Evolutionary conservation across 1,140 invertebrate genomes (phyloP), one percentile per base, ranked within the genome.

Genomic region (Adoxophyes honmai): DNA sequence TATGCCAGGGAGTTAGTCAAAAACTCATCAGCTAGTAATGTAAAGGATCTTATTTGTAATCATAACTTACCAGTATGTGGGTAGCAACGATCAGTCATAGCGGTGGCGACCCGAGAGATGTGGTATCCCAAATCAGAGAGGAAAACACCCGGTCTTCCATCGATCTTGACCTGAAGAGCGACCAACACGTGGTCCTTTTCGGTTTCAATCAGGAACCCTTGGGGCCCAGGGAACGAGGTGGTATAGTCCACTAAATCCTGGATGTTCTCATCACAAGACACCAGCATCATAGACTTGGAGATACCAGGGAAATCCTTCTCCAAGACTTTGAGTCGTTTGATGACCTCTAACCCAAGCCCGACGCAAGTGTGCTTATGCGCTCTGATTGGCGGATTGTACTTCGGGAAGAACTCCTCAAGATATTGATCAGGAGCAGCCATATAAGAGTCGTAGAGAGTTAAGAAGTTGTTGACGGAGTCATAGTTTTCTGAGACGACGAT

Each of bases 161-260:
- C 92, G 36, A 97, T 92, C 63, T 90, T 89, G 44, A 98, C 91
- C 57, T 93, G 93, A 67, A 97, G 88, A 54, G 94, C 95, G 8
- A 97, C 91, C 77, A 98, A 89, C 11, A 97, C 95, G 81, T 98
- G 97, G 81, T 98, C 97, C 83, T 97, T 97, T 73, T 96, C 95
- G 0, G 94, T 91, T 64, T 92, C 93, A 37, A 93, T 92, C 37
- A 92, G 84, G 28, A 92, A 92, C 1, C 92, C 91, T 66, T 93
- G 92, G 11, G 92, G 88, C 37, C 81, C 81, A 39, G 90, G 88
- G 48, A 83, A 89, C 10, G 92, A 91, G 15, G 91, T 92, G 0
- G 94, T 90, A 62, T 95, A 95, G 48, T 91, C 91, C 18, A 90
- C 75, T 44, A 93, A 85, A 55, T 94, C 91, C 57, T 93, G 92